phyloP scores from a whole-genome alignment of 2,888 invertebrate species.

The Steinernema carpocapsae region DNA sequence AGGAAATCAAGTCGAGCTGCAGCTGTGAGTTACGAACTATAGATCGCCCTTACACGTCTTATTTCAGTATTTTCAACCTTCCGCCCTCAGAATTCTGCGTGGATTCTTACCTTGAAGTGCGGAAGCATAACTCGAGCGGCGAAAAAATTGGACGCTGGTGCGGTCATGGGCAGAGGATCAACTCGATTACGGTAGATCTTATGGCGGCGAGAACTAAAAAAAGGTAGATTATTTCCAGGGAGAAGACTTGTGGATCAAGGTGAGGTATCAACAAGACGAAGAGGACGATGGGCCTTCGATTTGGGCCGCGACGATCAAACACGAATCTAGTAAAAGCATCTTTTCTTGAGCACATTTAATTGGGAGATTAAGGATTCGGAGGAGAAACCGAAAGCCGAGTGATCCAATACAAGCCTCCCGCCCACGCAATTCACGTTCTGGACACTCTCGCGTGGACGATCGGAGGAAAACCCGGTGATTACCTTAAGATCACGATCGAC shows the following conservation, averaged over 20 bases:
- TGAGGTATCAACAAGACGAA: constrained; percentile 41
- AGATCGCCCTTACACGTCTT: neutral
- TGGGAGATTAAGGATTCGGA: neutral
- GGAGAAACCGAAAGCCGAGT: constrained; percentile 8
- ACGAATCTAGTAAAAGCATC: neutral
- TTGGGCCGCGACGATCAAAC: neutral
- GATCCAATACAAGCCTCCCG: constrained; percentile 4
- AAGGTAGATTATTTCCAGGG: constrained; percentile 39
- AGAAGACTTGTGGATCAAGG: constrained; percentile 45
- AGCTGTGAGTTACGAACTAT: neutral
- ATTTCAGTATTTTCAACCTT: constrained; percentile 40
- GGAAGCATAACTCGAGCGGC: constrained; percentile 54
- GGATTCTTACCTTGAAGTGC: constrained; percentile 60
- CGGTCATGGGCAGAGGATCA: neutral
- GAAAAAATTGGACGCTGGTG: constrained; percentile 53
- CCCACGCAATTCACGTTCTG: neutral
- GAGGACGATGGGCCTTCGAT: neutral
- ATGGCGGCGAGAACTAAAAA: neutral
- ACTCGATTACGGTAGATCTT: neutral
- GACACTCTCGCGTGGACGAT: constrained; percentile 15
- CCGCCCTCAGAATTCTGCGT: constrained; percentile 54
- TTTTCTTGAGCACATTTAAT: neutral
- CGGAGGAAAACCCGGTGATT: neutral
- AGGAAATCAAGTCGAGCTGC: constrained; percentile 16
- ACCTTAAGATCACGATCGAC: constrained; percentile 23